Conservation (phyloP, 2,888 invertebrate species). For the Hypselothyrea guttata region DNA sequence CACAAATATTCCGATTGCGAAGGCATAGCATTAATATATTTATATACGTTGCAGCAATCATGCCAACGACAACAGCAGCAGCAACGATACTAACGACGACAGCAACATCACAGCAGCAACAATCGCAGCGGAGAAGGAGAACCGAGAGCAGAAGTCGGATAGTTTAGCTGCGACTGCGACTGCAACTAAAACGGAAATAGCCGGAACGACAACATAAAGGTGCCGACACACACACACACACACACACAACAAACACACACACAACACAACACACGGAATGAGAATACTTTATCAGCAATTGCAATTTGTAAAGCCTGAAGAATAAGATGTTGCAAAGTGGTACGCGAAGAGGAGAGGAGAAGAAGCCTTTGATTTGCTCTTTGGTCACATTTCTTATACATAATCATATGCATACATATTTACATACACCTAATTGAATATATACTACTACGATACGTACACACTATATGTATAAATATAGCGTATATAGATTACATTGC, state of each 20-base stretch:
- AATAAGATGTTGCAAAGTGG: conserved; percentile 39
- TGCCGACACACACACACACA: conserved; percentile 31
- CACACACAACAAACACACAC: conserved; percentile 33
- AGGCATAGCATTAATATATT: no score
- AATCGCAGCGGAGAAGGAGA: conserved; percentile 42
- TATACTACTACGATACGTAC: conserved; percentile 36
- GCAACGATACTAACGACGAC: conserved; percentile 37
- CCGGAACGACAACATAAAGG: conserved; percentile 65
- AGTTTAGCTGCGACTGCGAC: conserved; percentile 20
- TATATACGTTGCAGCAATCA: conserved; percentile 46
- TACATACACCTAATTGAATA: conserved; percentile 47
- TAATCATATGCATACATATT: conserved; percentile 60
- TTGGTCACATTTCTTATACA: conserved; percentile 58
- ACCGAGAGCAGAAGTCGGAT: conserved; percentile 29
- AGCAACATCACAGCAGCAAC: conserved; percentile 41
- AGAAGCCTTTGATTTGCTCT: conserved; percentile 67
- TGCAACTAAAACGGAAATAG: conserved; percentile 51
- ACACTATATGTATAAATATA: conserved; percentile 19
- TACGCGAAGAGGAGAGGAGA: conserved; percentile 23
- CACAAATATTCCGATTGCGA: background rate
- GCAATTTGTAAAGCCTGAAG: conserved; percentile 50
- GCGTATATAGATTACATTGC: conserved; percentile 31
- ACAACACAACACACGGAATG: conserved; percentile 15
- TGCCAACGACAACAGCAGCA: conserved; percentile 61
- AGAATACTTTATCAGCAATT: conserved; percentile 19